phyloP scores from a whole-genome alignment of 2,888 invertebrate genomes.

The Acronicta psi region DNA sequence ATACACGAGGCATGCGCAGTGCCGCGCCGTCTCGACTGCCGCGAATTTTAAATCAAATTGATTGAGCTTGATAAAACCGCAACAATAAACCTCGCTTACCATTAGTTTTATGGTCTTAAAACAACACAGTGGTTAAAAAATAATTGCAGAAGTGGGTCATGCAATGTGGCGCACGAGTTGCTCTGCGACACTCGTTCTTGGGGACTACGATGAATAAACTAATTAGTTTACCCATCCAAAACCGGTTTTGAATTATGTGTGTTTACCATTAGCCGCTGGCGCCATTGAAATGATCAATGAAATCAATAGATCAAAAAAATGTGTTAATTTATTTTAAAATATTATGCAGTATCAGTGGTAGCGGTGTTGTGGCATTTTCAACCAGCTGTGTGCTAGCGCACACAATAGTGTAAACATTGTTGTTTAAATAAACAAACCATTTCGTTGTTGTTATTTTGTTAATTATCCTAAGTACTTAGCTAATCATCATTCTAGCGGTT shows the following conservation, averaged over 20 bases:
- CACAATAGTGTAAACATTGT: slow-evolving; percentile 42
- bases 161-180: slow-evolving; percentile 21
- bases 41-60: slow-evolving; percentile 49
- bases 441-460: slow-evolving; percentile 21
- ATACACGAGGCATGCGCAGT: not conserved
- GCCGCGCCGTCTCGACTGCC: slow-evolving; percentile 15
- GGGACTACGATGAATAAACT: slow-evolving; percentile 19
- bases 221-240: slow-evolving; percentile 28
- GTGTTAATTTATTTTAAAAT: slow-evolving; percentile 33
- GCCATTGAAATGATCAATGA: slow-evolving; percentile 5
- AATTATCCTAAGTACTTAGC: slow-evolving; percentile 16
- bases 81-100: slow-evolving; percentile 45
- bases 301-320: slow-evolving; percentile 8
- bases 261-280: slow-evolving; percentile 7
- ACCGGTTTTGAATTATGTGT: slow-evolving; percentile 23
- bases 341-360: slow-evolving; percentile 1
- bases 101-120: slow-evolving; percentile 45
- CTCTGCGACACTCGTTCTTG: slow-evolving; percentile 21
- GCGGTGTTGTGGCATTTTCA: slow-evolving; percentile 3
- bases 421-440: slow-evolving; percentile 28
- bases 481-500: not conserved
- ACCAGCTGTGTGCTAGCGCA: slow-evolving; percentile 16
- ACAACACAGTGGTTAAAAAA: slow-evolving; percentile 42
- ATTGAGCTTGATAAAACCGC: slow-evolving; percentile 48
- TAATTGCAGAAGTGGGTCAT: slow-evolving; percentile 52